These are phyloP conservation scores for Tyrophagus putrescentiae DNA, from an alignment of 1,140 invertebrate species.

Conservation along the genomic window DNA sequence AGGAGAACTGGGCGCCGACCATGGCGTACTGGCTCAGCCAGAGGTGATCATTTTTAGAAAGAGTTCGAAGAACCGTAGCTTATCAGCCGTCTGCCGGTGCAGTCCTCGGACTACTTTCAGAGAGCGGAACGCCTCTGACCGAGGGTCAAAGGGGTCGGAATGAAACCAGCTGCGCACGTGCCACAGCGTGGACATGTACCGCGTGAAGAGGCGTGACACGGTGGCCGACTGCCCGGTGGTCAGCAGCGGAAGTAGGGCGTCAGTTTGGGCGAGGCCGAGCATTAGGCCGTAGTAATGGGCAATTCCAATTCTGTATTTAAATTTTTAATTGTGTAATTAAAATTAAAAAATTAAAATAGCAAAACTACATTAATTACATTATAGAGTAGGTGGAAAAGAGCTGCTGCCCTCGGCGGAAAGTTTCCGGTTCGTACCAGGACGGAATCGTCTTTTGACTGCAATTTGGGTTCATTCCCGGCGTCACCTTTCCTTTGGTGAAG, in stretches of 20 bases:
- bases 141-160: constrained; percentile 40
- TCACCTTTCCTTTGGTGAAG: too few relatives aligned
- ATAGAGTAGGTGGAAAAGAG: too few relatives aligned
- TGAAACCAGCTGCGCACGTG: constrained; percentile 60
- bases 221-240: constrained; percentile 38
- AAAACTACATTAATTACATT: too few relatives aligned
- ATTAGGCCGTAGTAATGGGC: too few relatives aligned
- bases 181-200: constrained; percentile 54
- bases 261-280: too few relatives aligned
- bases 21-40: constrained; percentile 57
- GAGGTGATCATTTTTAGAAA: constrained; percentile 22
- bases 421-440: too few relatives aligned
- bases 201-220: constrained; percentile 46
- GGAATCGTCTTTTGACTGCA: too few relatives aligned
- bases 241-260: constrained; percentile 32
- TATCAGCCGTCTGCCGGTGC: constrained; percentile 34
- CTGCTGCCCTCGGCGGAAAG: too few relatives aligned
- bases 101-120: constrained; percentile 36
- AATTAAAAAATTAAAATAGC: too few relatives aligned
- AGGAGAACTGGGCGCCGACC: constrained; percentile 50
- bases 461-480: too few relatives aligned
- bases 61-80: constrained; percentile 33
- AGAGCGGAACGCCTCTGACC: constrained; percentile 35
- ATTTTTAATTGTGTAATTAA: too few relatives aligned
- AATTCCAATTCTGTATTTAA: too few relatives aligned